A percentile compares a stretch with the other conserved stretches of the same genome.
These are phyloP conservation scores for Drosophila putrida DNA, from an alignment of 2,888 invertebrate genomes.

Conservation along the genomic window DNA sequence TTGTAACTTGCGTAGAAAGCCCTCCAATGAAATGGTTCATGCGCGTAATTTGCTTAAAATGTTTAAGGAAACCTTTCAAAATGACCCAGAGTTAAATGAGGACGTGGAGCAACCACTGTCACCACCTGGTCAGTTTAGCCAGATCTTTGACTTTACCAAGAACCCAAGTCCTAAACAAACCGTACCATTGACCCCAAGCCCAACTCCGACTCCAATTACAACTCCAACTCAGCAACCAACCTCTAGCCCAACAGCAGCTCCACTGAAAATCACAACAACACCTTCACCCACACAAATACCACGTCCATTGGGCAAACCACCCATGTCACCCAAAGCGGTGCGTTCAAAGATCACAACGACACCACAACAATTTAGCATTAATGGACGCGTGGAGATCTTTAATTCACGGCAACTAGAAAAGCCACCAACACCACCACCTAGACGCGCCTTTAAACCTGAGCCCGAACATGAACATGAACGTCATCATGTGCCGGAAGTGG, in stretches of 20 bases:
- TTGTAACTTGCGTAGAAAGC: slow-evolving; percentile 79
- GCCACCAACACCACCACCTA: slow-evolving; percentile 73
- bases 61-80: slow-evolving; percentile 83
- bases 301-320: slow-evolving; percentile 75
- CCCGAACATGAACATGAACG: slow-evolving; percentile 7
- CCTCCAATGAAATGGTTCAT: slow-evolving; percentile 83
- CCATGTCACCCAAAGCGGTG: slow-evolving; percentile 69
- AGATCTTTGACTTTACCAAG: slow-evolving; percentile 71
- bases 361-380: slow-evolving; percentile 79
- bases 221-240: slow-evolving; percentile 1
- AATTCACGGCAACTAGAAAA: slow-evolving; percentile 81
- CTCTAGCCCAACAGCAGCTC: slow-evolving; percentile 13
- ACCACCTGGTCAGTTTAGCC: slow-evolving; percentile 58
- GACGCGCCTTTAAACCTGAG: slow-evolving; percentile 39
- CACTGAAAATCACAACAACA: slow-evolving; percentile 10
- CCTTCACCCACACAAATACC: slow-evolving; percentile 72
- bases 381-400: slow-evolving; percentile 83
- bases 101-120: slow-evolving; percentile 40
- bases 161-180: not conserved
- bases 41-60: slow-evolving; percentile 83
- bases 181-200: not conserved
- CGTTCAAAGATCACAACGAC: slow-evolving; percentile 46
- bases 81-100: slow-evolving; percentile 78
- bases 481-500: slow-evolving; percentile 67
- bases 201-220: slow-evolving; percentile 24